Base-by-base conservation (phyloP, 2,888 invertebrate species). In the Hypselothyrea guttata region DNA sequence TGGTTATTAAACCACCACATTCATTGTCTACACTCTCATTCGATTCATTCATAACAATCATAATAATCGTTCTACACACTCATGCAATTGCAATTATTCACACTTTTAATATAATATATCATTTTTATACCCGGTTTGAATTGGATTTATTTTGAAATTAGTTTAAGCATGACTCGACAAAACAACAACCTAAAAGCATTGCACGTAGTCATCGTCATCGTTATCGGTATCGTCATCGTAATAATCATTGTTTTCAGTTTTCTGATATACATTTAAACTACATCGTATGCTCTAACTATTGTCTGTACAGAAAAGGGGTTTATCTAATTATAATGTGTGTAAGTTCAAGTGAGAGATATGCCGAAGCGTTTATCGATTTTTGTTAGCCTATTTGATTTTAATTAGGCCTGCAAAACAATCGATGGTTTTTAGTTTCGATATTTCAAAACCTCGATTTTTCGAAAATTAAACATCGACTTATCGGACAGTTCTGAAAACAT, bases 141-240 rank as follows among this genome's bases (percentile, higher is more conserved):
- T 46, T 46, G 40, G 18, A 11, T 13, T 61, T 16, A 33, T 30
- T 51, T 31, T n/a, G 8, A 57, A 57, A 65, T 65, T 57, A 27
- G 51, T 45, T 53, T 31, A 13, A 59, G 47, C 73, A 84, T 81
- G 77, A 77, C 84, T 81, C 44, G 47, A 51, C 65, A 57, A 78
- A 71, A 57, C 35, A 31, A 22, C 35, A 45, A 47, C 45, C 12
- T 42, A 54, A 35, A 52, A 48, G 47, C 56, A 67, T 75, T 22
- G 65, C 64, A 54, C 38, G 31, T 38, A 61, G 51, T 74, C 53
- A 46, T 67, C 35, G 57, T 47, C 34, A 49, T 45, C 48, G 46
- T 27, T 46, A 46, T 49, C 37, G 38, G 37, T 13, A 35, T 44
- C 12, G 58, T n/a, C 35, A 47, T 44, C 31, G 44, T 59, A 46